Evolutionary conservation across 2,888 invertebrate genomes (phyloP), one percentile per base, ranked within the genome.

Genomic region (Nomada flava): DNA sequence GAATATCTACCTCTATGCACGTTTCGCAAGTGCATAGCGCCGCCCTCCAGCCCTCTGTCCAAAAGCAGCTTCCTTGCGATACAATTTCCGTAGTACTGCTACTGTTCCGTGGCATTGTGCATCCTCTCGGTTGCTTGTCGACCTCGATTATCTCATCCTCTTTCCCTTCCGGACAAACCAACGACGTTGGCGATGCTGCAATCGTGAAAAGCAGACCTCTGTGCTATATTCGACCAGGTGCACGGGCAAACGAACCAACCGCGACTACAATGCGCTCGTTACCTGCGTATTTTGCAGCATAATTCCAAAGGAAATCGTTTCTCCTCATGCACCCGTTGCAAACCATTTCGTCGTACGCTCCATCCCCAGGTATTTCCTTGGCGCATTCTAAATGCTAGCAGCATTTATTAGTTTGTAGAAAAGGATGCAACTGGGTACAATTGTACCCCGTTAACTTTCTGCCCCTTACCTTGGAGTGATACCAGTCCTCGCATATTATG

Each of bases 401-500:
- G 87, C 72, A 60, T 55, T 20, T 2, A 10, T 20, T 64, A 20
- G 36, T 36, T 36, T 36, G 36, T 36, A 36, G 36, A 36, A 7
- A 5, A 36, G 7, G 5, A 36, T 36, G 0, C 9, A 36, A 36
- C 5, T 36, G 0, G 36, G 36, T 36, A 36, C 36, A 36, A 36
- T 7, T 36, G 36, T 7, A 7, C 7, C 7, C 36, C 7, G 36
- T 7, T 36, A 36, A 36, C 36, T 36, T 7, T 7, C 36, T 29
- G 29, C 29, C 7, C 36, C 15, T 47, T 92, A 96, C 96, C 93
- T 95, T 94, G 42, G 96, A 95, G 94, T 99, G 99, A 90, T 96
- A 98, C 99, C 99, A 99, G 94, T 99, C 99, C 93, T 99, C 99
- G 94, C 99, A 99, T 72, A 99, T 94, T 62, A 97, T 95, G 92